Evolutionary conservation across 2,888 invertebrate species (phyloP), one percentile per base, ranked within the genome.

Genomic region (Dendrolimus houi): DNA sequence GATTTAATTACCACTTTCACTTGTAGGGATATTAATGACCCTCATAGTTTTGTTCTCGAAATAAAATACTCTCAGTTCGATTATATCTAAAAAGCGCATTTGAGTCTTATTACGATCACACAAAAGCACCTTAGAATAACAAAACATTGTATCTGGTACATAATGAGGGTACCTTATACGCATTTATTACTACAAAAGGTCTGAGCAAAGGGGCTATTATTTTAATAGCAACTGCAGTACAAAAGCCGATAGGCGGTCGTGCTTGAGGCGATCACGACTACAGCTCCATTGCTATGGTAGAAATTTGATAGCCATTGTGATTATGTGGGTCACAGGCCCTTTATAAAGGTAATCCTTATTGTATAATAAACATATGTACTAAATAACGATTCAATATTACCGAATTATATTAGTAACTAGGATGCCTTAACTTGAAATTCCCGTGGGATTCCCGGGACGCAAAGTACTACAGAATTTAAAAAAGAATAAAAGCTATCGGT

Each of bases 251-350:
- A 69, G 64, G 61, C 63, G 64, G 66, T 79, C 77, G 74, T 75
- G 79, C 76, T 70, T 65, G 58, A 62, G 71, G 76, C 68, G 66
- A 74, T 83, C 79, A 79, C 79, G 79, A 75, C 64, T 72, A 40
- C 41, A 52, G 58, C 70, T 61, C 57, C 59, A 61, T 57, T 60
- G 58, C 69, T 74, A 69, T 72, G 72, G 74, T 73, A 75, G 82
- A 81, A 81, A 85, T 85, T 81, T 72, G 83, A 83, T 83, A 77
- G 71, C 79, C 67, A 72, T 79, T 78, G 70, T 77, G 71, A 74
- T 73, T 81, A 83, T 82, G 68, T 85, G 70, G 86, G 85, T 86
- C 85, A 84, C 68, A 68, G 61, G 62, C 63, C 59, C 63, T 60
- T 60, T 62, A 65, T 67, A 64, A 65, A 71, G 63, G 60, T 68